Conservation (phyloP, 2,888 invertebrate genomes). For the Lepeophtheirus nordmannii region DNA sequence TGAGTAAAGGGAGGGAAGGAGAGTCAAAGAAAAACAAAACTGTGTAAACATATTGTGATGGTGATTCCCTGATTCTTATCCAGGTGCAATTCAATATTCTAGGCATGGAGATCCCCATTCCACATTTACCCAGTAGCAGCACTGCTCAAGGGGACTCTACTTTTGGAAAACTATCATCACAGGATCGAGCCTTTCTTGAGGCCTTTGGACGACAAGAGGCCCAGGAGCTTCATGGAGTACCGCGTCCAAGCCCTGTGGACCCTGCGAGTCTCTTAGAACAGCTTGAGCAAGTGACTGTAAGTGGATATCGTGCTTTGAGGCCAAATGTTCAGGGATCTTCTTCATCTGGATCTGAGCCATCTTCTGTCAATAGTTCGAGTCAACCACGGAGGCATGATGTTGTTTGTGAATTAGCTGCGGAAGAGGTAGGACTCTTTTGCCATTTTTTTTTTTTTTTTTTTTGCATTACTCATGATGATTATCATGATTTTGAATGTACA, state of each 20-base stretch:
- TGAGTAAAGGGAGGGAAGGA: no score
- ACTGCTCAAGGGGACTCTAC: not conserved
- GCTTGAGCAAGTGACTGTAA: constrained; percentile 4
- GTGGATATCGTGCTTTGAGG: not conserved
- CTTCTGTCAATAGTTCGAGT: not conserved
- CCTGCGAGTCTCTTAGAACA: constrained; percentile 1
- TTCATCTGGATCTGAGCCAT: no score
- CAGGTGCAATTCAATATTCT: no score
- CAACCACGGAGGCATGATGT: constrained; percentile 14
- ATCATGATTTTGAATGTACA: not conserved
- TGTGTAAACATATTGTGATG: no score
- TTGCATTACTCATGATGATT: not conserved
- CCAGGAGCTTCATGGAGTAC: constrained; percentile 16
- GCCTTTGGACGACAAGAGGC: constrained; percentile 18
- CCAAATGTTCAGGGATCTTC: no score
- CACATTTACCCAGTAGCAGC: no score
- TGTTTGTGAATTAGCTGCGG: constrained; percentile 11
- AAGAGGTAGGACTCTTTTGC: not conserved
- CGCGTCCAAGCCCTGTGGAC: not conserved
- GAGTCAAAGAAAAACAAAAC: no score
- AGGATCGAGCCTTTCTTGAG: constrained; percentile 16
- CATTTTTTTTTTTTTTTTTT: not conserved
- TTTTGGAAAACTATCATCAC: constrained; percentile 7
- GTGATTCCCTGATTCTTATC: no score
- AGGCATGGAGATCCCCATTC: no score